Evolutionary conservation across 2,113 vertebrate genomes (phyloP), one percentile per base, ranked within the genome.

Genomic region (Nicator chloris): DNA sequence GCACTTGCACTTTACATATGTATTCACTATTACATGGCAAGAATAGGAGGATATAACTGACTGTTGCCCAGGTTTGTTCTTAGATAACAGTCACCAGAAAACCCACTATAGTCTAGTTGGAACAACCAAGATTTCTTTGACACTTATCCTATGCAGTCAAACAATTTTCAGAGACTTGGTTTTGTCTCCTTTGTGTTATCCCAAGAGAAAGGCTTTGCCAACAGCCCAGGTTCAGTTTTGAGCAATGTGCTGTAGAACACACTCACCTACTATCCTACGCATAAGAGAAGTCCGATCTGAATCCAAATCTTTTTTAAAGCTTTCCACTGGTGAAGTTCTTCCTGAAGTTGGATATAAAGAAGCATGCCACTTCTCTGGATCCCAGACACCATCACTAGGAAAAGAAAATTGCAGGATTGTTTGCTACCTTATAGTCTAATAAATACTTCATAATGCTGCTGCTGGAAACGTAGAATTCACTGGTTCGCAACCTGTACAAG

Each of bases 361-460:
- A 10, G 99, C 99, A 93, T 99, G 99, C 99, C 99, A 99, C 97
- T 99, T 99, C 96, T 99, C 99, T 92, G 99, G 99, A 92, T 99
- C 99, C 99, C 99, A 99, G 75, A 99, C 98, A 13, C 99, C 99
- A 97, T 99, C 99, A 92, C 99, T 99, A 78, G 2, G 63, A 78
- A 91, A 93, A 91, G 4, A 83, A 77, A 69, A 61, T 91, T n/a
- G 44, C 35, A 91, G n/a, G 37, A 69, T 3, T 39, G 19, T 30
- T 95, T 60, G 17, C 15, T 53, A 72, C n/a, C 37, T 80, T 49
- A 21, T 28, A 75, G 18, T 45, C 40, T 40, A 71, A 31, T 15
- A 77, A 50, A 20, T 12, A 54, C 37, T 31, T 66, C 30, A 24
- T 4, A 69, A 10, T 13, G 68, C 15, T n/a, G 26, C 44, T 92